Evolutionary conservation across 2,888 invertebrate genomes (phyloP), one percentile per base, ranked within the genome.

Genomic region (Leptopterna dolabrata): DNA sequence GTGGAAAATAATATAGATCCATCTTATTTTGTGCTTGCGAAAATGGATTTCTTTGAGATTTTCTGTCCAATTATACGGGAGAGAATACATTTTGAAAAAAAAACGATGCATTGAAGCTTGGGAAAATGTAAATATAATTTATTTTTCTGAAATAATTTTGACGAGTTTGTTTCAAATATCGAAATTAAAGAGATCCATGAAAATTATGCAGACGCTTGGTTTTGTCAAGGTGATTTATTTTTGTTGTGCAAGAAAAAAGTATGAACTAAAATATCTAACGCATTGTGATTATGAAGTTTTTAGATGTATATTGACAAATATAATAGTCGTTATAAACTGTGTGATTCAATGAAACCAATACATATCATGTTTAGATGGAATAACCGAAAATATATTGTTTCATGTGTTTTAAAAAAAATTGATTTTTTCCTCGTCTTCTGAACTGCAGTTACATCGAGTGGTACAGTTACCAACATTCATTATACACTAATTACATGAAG

Each of bases 261-360:
- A 78, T 14, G 24, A 63, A 63, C 63, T 24, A 63, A 36, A 63
- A 63, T 78, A 78, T 78, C 45, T 45, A 45, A 45, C 41, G 6
- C 24, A 78, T 41, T 78, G 78, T 78, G 78, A 78, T 78, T 27
- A 45, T 78, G 41, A 78, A 63, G 55, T 36, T 70, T 81, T 45
- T 85, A 85, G 85, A 85, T 85, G 85, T 85, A 85, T 73, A 73
- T 41, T 73, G 29, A 51, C 51, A 85, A 85, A 85, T 85, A 85
- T 85, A 85, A 14, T 73, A 71, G 85, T 85, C 43, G 63, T 73
- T 71, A 47, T 19, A 29, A 85, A 45, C 73, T 30, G 87, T 88
- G 88, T 88, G 88, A 88, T 88, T 86, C 55, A 87, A 87, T 88
- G 88, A 84, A 88, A 88, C 88, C 78, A 80, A 88, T 88, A 88